A percentile compares a stretch with the other conserved stretches of the same genome.
Evolutionary conservation across 2,113 vertebrate genomes (phyloP).

Genomic region (Aix galericulata): DNA sequence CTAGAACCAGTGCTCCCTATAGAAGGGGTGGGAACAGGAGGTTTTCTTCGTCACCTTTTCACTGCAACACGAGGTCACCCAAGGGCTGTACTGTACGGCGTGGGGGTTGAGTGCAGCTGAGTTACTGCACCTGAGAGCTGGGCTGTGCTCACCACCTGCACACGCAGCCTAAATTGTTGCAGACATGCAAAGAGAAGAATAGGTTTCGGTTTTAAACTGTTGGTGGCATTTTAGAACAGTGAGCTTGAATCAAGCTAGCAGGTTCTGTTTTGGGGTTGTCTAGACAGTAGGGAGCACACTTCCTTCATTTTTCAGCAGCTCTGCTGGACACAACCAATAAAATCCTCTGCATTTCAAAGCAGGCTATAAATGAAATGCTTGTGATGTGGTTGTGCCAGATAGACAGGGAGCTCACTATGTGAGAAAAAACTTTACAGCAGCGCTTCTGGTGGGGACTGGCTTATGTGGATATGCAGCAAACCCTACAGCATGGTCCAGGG

Average conservation of each 20-base stretch:
- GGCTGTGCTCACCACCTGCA: background rate
- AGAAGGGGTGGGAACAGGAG: background rate
- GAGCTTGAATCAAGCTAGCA: background rate
- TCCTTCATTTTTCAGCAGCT: slow-evolving; percentile 47
- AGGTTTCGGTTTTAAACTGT: background rate
- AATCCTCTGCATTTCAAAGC: slow-evolving; percentile 19
- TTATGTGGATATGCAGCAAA: background rate
- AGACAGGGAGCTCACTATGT: background rate
- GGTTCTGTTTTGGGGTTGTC: background rate
- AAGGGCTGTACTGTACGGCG: background rate
- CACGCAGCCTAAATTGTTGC: background rate
- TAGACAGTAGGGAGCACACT: slow-evolving; percentile 58
- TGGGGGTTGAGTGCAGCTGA: background rate
- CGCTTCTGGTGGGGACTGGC: background rate
- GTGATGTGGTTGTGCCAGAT: background rate
- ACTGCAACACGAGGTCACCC: accelerated
- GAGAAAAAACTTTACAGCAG: background rate
- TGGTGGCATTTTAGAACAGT: background rate
- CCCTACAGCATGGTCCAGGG: background rate
- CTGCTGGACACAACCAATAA: background rate
- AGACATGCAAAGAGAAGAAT: background rate
- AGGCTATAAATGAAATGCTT: slow-evolving; percentile 26
- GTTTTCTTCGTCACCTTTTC: background rate
- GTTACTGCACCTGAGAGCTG: background rate
- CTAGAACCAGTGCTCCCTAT: background rate